A percentile compares a stretch with the other conserved stretches of the same genome.
phyloP scores from a whole-genome alignment of 2,113 vertebrate species.

The Grus americana region DNA sequence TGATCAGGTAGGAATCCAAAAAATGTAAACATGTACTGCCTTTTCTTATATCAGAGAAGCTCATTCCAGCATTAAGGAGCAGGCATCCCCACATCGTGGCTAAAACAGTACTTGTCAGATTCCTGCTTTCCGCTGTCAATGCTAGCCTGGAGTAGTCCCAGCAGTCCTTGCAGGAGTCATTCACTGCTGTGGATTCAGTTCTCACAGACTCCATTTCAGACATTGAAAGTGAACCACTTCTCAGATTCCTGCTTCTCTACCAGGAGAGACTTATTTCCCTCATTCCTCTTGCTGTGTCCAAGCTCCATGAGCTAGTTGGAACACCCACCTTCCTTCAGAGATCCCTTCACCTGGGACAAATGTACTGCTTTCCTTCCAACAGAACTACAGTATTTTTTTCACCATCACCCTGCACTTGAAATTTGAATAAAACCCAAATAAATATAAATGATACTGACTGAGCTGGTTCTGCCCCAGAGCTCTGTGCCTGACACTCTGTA shows the following conservation, averaged over 20 bases:
- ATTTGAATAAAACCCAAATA: neutral
- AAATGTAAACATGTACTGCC: neutral
- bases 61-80: neutral
- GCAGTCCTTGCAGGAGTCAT: neutral
- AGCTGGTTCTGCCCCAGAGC: neutral
- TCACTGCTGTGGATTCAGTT: neutral
- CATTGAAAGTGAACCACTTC: neutral
- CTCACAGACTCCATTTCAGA: neutral
- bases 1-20: neutral
- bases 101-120: neutral
- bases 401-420: neutral
- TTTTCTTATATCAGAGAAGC: neutral
- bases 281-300: neutral
- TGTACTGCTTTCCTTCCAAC: neutral
- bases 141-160: neutral
- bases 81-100: neutral
- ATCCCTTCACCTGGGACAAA: neutral
- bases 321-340: neutral
- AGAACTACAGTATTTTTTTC: neutral
- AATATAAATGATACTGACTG: neutral
- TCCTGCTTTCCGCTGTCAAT: neutral
- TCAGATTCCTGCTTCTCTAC: neutral
- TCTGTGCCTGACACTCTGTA: neutral
- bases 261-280: neutral
- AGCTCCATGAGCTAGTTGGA: neutral